A percentile compares a stretch with the other conserved stretches of the same genome.
These are phyloP conservation scores for Rhogogaster chlorosoma DNA, from an alignment of 2,888 invertebrate genomes.

Conservation along the genomic window DNA sequence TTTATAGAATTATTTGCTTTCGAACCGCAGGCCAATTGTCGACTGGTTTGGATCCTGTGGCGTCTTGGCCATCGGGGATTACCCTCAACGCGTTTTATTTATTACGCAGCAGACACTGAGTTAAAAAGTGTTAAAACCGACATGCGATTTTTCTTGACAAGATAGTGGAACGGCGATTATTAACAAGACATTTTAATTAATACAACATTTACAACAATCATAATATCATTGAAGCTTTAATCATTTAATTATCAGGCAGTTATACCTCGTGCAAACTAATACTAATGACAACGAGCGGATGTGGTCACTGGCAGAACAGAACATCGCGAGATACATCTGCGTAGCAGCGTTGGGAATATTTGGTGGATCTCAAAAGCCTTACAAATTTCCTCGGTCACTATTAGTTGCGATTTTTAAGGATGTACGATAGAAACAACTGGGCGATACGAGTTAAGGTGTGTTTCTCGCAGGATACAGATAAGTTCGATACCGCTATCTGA, in stretches of 20 bases:
- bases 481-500: background rate
- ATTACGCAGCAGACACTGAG: background rate
- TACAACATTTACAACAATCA: background rate
- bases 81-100: background rate
- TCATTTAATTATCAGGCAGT: background rate
- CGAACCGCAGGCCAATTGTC: background rate
- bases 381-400: background rate
- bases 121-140: background rate
- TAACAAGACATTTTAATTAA: background rate
- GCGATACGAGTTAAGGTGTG: background rate
- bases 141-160: background rate
- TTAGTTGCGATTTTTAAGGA: background rate
- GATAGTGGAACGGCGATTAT: background rate
- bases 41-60: background rate
- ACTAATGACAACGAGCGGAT: background rate
- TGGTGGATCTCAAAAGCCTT: background rate
- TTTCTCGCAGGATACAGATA: background rate
- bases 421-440: no score
- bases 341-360: background rate
- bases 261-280: background rate
- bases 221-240: background rate
- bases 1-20: background rate
- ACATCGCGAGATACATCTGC: background rate
- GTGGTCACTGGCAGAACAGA: background rate
- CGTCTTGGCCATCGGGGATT: background rate